These are phyloP conservation scores for Tridacna gigas DNA, from an alignment of 2,888 invertebrate genomes.

Conservation along the genomic window DNA sequence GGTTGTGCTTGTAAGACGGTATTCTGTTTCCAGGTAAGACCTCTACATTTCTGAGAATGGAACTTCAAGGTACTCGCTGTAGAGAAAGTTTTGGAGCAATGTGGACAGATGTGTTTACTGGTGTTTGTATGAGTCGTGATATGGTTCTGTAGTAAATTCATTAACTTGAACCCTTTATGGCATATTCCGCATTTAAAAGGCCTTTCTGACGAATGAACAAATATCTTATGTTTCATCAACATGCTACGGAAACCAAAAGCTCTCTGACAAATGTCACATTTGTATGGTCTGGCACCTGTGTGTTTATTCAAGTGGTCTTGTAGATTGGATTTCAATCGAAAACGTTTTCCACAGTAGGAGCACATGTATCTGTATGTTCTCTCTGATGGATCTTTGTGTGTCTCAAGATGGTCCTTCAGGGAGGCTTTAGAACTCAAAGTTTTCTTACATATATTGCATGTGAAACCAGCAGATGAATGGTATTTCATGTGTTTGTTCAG, in stretches of 20 bases:
- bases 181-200: slow-evolving; percentile 73
- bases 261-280: slow-evolving; percentile 70
- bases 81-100: slow-evolving; percentile 66
- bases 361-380: slow-evolving; percentile 70
- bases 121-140: slow-evolving; percentile 70
- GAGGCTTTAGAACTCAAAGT: slow-evolving; percentile 66
- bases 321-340: slow-evolving; percentile 67
- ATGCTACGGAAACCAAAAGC: slow-evolving; percentile 72
- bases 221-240: slow-evolving; percentile 71
- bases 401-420: slow-evolving; percentile 71
- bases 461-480: slow-evolving; percentile 28
- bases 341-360: slow-evolving; percentile 69
- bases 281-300: slow-evolving; percentile 74
- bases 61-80: slow-evolving; percentile 63
- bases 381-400: slow-evolving; percentile 69
- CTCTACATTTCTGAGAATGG: slow-evolving; percentile 68
- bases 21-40: slow-evolving; percentile 10
- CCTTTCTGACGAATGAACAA: slow-evolving; percentile 68
- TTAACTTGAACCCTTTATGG: slow-evolving; percentile 72
- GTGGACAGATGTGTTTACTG: slow-evolving; percentile 67
- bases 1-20: neutral
- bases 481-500: slow-evolving; percentile 67
- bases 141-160: slow-evolving; percentile 68
- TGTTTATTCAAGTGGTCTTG: slow-evolving; percentile 77
- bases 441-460: slow-evolving; percentile 65